Percentiles rank a stretch among this genome's conserved stretches.
phyloP scores from a whole-genome alignment of 2,797 vertebrate species.

The Dicrostonyx torquatus region DNA sequence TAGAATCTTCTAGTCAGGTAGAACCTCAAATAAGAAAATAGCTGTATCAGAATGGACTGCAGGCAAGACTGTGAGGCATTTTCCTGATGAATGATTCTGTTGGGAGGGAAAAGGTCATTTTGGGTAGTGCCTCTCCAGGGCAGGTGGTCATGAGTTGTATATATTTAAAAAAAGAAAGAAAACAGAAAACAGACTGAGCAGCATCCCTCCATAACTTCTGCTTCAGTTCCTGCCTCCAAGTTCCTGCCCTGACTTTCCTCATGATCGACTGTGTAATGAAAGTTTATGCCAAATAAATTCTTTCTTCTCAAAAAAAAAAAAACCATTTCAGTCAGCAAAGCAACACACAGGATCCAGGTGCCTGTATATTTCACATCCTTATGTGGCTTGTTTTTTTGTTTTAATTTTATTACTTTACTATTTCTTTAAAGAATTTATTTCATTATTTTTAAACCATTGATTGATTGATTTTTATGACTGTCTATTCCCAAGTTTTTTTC shows the following conservation, averaged over 20 bases:
- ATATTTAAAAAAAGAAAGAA: too few species aligned
- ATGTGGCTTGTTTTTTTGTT: neutral
- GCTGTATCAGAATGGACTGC: neutral
- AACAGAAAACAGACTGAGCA: neutral
- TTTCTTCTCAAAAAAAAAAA: too few species aligned
- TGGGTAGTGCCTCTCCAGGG: neutral
- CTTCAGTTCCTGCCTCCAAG: neutral
- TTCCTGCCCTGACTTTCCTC: neutral
- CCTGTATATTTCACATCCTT: neutral
- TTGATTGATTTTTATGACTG: neutral
- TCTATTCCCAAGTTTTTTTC: neutral
- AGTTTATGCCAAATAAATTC: neutral
- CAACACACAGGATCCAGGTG: neutral
- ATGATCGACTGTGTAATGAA: neutral
- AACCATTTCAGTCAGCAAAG: too few species aligned
- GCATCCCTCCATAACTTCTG: neutral
- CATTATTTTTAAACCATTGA: neutral
- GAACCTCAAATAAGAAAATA: neutral
- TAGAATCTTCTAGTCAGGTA: neutral
- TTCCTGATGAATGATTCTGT: neutral
- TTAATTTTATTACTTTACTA: neutral
- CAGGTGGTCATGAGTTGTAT: neutral
- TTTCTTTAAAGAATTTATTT: neutral
- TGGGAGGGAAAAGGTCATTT: neutral
- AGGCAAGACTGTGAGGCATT: neutral